Percentiles rank a stretch among this genome's conserved stretches.
These are phyloP conservation scores for Dicrurus megarhynchus DNA, from an alignment of 2,113 vertebrate species.

Conservation along the genomic window DNA sequence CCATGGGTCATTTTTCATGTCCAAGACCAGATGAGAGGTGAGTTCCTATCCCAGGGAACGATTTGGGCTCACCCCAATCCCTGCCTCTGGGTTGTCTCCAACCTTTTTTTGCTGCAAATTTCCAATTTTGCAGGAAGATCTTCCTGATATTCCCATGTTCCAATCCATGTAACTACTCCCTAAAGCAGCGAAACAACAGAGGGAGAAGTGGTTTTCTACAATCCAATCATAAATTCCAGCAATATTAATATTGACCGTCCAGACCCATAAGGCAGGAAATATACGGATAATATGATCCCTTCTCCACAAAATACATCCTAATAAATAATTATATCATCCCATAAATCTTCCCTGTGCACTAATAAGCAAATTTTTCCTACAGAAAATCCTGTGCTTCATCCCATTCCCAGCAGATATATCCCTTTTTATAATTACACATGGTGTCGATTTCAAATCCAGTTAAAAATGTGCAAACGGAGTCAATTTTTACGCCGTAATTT, in stretches of 20 bases:
- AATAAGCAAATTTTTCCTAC: constrained; percentile 25
- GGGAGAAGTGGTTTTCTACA: background rate
- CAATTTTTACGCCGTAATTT: constrained; percentile 56
- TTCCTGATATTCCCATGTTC: background rate
- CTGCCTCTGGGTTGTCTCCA: background rate
- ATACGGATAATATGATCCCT: background rate
- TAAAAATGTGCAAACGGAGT: constrained; percentile 62
- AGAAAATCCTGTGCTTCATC: constrained; percentile 2
- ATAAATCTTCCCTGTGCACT: constrained; percentile 11
- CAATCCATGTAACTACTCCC: background rate
- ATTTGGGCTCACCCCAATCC: background rate
- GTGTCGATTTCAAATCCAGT: constrained; percentile 63
- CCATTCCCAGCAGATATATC: constrained; percentile 48
- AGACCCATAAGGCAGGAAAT: background rate
- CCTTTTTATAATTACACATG: constrained; percentile 51
- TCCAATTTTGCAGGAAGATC: background rate
- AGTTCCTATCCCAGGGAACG: background rate
- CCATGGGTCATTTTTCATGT: background rate
- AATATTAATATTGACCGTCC: constrained; percentile 26
- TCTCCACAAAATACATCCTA: background rate
- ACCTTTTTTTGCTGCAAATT: background rate
- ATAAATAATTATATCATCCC: constrained; percentile 37
- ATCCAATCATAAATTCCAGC: background rate
- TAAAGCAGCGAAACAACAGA: background rate
- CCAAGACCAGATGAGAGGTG: background rate